Base-by-base conservation (phyloP, 37 sponge, comb jelly and placozoan species). In the Eunapius fragilis region DNA sequence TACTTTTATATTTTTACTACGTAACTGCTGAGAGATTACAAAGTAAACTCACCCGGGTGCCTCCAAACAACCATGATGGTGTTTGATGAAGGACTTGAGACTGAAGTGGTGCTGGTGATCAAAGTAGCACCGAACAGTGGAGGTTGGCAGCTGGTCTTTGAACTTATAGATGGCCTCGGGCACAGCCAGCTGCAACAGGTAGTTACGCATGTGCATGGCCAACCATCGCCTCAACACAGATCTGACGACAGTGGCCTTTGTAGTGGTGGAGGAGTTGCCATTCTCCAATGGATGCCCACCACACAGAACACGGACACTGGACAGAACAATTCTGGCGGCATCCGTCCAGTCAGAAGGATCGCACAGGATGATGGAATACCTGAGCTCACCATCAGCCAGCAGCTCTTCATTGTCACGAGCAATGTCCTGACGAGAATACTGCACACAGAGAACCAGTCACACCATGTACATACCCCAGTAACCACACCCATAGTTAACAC, bases 101-200 rank as follows among this genome's bases (percentile, higher is more conserved):
- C 82, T 82, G 75, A 96, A 94, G 83, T 96, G 97, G 41, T 75
- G 74, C 80, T 96, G 97, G 35, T 92, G 86, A n/a, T 84, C 73
- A 28, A 96, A 72, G 74, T 96, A 96, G 75, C 67, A 69, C 45
- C 82, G 75, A 0, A 89, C 77, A 72, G 80, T 89, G 33, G 87
- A 87, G 31, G 70, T 19, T 10, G 90, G 93, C 17, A 92, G 26
- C 0, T 31, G 49, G 23, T 50, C 76, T 32, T 85, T 74, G 30
- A 74, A 80, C 75, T 77, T n/a, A 27, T 75, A 80, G 38, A 92
- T 32, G 3, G 80, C 81, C 69, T 87, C 81, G 2, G 75, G 58
- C 25, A 76, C 71, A 75, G 72, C 73, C 67, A 87, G 36, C 26
- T 80, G 71, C 22, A 87, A 37, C n/a, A 87, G 75, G 33, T 35